Conservation (phyloP, 2,888 invertebrate genomes). For the Drosophila prolongata region DNA sequence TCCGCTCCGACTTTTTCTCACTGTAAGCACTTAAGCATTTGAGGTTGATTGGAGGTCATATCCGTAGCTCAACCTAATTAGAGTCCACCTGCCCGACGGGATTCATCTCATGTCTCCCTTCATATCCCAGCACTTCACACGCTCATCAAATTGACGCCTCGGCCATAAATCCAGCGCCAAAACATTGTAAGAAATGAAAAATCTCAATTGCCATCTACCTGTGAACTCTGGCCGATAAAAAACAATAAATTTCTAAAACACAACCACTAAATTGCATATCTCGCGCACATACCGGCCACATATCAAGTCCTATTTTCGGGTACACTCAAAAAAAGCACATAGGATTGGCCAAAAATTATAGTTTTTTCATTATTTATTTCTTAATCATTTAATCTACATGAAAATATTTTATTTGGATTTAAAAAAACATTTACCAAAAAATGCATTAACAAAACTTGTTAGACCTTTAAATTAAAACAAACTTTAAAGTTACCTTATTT, state of each 20-base stretch:
- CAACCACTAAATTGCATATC: constrained; percentile 60
- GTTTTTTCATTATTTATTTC: too few relatives aligned
- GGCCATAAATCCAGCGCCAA: constrained; percentile 45
- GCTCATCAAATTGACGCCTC: constrained; percentile 56
- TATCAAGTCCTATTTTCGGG: constrained; percentile 32
- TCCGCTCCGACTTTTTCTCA: not conserved
- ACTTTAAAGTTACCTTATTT: too few relatives aligned
- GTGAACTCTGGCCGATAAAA: constrained; percentile 64
- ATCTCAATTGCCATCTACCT: constrained; percentile 46
- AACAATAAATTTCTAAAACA: constrained; percentile 70
- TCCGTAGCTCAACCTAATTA: constrained; percentile 29
- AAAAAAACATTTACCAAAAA: too few relatives aligned
- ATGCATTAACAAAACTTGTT: too few relatives aligned
- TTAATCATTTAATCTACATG: too few relatives aligned
- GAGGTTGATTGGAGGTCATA: constrained; percentile 24
- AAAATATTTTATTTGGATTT: too few relatives aligned
- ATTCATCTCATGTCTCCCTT: constrained; percentile 17
- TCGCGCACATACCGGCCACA: constrained; percentile 10
- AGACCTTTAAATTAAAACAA: too few relatives aligned
- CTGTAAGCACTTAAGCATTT: not conserved
- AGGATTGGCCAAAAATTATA: not conserved
- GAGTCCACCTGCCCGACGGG: constrained; percentile 35
- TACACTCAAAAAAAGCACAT: constrained; percentile 1
- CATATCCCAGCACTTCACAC: constrained; percentile 54
- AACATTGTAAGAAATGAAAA: constrained; percentile 54